phyloP scores from a whole-genome alignment of 2,797 vertebrate genomes.

The Liparis tanakae region DNA sequence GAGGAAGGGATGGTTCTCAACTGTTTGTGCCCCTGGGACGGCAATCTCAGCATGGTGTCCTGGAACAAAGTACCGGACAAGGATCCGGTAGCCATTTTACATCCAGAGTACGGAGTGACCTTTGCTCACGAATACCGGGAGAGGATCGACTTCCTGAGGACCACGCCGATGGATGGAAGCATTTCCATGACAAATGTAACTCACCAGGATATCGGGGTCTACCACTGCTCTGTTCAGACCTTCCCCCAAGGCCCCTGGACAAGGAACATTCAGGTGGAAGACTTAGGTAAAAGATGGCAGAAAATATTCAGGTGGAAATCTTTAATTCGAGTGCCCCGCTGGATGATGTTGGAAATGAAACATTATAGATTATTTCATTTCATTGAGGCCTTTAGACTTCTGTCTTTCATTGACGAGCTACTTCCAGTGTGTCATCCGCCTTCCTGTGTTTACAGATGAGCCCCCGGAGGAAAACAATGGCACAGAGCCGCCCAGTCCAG shows the following conservation, averaged over 20 bases:
- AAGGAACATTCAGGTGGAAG: slow-evolving; percentile 80
- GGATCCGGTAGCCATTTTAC: slow-evolving; percentile 78
- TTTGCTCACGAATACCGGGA: slow-evolving; percentile 67
- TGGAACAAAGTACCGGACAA: slow-evolving; percentile 83
- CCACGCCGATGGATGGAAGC: slow-evolving; percentile 72
- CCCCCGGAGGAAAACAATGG: slow-evolving; percentile 55
- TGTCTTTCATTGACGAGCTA: not conserved
- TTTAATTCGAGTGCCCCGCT: accelerated
- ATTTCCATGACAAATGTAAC: slow-evolving; percentile 83
- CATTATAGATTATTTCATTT: not conserved
- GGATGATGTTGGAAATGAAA: slow-evolving; percentile 11
- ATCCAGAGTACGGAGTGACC: slow-evolving; percentile 63
- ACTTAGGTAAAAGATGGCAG: slow-evolving; percentile 77
- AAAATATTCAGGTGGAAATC: not conserved
- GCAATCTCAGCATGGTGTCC: slow-evolving; percentile 82
- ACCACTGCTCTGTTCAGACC: slow-evolving; percentile 82
- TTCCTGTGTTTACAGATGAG: slow-evolving; percentile 71
- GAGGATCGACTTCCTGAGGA: slow-evolving; percentile 81
- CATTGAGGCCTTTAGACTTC: not conserved
- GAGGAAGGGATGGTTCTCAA: slow-evolving; percentile 84
- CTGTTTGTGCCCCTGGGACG: slow-evolving; percentile 80
- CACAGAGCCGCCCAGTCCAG: slow-evolving; percentile 26
- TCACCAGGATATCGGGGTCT: slow-evolving; percentile 81
- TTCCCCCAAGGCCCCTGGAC: slow-evolving; percentile 84
- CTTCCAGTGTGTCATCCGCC: not conserved